Evolutionary conservation across 2,888 invertebrate species (phyloP).

Genomic region (Eristalinus sepulchralis): DNA sequence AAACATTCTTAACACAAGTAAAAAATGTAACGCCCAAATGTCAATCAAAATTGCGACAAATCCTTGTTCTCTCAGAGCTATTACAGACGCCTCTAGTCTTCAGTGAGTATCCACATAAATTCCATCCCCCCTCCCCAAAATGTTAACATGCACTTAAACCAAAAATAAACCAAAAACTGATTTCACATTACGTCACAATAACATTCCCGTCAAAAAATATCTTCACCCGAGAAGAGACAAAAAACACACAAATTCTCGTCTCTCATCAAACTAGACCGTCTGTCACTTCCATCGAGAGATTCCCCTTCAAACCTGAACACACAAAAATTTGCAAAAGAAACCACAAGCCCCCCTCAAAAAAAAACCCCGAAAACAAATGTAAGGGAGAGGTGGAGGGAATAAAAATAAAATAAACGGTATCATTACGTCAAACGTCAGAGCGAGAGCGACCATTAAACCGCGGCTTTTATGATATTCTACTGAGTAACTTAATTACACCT

Average conservation of each 20-base stretch:
- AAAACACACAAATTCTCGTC: background rate
- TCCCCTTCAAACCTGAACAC: background rate
- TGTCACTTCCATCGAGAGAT: background rate
- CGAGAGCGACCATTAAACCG: background rate
- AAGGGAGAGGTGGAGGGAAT: too few relatives aligned
- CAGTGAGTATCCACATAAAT: too few relatives aligned
- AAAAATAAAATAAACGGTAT: background rate
- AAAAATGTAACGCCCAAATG: too few relatives aligned
- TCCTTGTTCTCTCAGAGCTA: too few relatives aligned
- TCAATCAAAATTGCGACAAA: too few relatives aligned
- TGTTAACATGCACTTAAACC: background rate
- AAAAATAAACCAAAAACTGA: too few relatives aligned
- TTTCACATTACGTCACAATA: background rate
- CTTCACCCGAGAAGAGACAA: too few relatives aligned
- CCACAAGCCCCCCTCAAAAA: background rate
- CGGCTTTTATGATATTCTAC: background rate
- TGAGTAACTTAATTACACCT: slow-evolving; percentile 12
- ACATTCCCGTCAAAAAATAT: background rate
- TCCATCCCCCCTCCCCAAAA: background rate
- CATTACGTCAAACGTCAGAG: slow-evolving; percentile 5
- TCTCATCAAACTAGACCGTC: background rate
- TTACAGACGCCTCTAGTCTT: too few relatives aligned
- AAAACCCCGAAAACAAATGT: too few relatives aligned
- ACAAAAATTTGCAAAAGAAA: background rate
- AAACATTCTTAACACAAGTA: too few relatives aligned